phyloP scores from a whole-genome alignment of 2,797 vertebrate species.

The Centropyge bicolor region DNA sequence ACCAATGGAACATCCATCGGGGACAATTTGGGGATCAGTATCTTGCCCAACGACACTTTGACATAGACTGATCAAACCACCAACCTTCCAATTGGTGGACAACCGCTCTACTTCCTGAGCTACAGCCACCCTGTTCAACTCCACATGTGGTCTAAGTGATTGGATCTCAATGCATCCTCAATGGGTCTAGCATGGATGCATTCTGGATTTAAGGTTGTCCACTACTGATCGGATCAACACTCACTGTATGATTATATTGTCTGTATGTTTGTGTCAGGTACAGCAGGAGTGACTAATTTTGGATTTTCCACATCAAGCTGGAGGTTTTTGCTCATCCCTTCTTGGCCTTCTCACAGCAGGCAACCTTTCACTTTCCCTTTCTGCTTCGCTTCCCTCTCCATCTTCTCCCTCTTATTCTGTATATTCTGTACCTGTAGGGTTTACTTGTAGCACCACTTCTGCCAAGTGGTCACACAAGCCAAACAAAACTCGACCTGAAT shows the following conservation, averaged over 20 bases:
- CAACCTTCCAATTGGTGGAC: no score
- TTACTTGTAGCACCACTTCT: slow-evolving; percentile 10
- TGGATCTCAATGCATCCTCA: no score
- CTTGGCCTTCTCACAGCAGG: slow-evolving; percentile 4
- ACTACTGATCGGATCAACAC: neutral
- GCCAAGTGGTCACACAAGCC: slow-evolving; percentile 25
- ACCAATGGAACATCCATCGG: no score
- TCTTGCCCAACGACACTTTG: no score
- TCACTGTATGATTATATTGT: neutral
- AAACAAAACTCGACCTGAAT: slow-evolving; percentile 53
- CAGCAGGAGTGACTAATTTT: neutral
- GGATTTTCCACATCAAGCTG: neutral
- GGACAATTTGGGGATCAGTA: no score
- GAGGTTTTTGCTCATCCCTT: neutral
- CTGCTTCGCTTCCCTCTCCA: neutral
- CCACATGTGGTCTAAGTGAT: no score
- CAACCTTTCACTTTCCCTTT: slow-evolving; percentile 5
- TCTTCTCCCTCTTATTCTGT: slow-evolving; percentile 15
- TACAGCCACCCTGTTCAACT: no score
- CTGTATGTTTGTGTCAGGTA: slow-evolving; percentile 10
- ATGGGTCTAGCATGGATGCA: no score
- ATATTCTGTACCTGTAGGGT: slow-evolving; percentile 8
- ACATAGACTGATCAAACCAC: no score
- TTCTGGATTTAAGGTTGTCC: no score
- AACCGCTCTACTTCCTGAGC: no score